A percentile compares a stretch with the other conserved stretches of the same genome.
Evolutionary conservation across 2,113 vertebrate genomes (phyloP).

Genomic region (Elephas maximus): DNA sequence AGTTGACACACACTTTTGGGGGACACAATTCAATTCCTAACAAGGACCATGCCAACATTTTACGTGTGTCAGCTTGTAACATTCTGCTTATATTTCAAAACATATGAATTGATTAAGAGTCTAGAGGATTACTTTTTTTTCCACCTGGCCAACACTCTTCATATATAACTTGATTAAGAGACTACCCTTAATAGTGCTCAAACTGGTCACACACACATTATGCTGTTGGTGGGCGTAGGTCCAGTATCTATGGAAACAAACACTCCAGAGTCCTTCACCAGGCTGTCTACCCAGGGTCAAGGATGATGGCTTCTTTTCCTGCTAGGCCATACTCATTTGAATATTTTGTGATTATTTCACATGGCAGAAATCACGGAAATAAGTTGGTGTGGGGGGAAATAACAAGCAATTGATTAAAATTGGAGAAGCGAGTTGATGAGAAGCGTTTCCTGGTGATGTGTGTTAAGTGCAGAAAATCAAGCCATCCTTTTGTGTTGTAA

Average conservation of each 20-base stretch:
- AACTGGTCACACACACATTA: not conserved
- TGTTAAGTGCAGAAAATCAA: slow-evolving; percentile 62
- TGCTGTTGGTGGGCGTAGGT: rapidly evolving
- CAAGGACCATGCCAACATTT: rapidly evolving
- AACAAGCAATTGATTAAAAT: slow-evolving; percentile 66
- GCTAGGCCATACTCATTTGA: not conserved
- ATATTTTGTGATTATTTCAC: not conserved
- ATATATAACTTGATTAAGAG: too few relatives aligned
- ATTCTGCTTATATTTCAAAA: not conserved
- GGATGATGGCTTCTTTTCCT: rapidly evolving
- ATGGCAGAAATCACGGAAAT: not conserved
- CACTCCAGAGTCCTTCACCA: not conserved
- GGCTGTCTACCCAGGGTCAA: not conserved
- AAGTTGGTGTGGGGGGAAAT: not conserved
- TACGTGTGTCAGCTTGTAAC: rapidly evolving
- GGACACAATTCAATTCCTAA: too few relatives aligned
- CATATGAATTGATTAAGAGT: rapidly evolving
- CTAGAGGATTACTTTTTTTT: not conserved
- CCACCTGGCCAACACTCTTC: too few relatives aligned
- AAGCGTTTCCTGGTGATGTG: not conserved
- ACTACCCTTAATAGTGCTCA: too few relatives aligned
- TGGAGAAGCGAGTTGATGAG: slow-evolving; percentile 53
- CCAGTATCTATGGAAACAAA: not conserved
- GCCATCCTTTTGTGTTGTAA: not conserved
- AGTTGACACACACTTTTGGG: too few relatives aligned